phyloP scores from a whole-genome alignment of 2,888 invertebrate genomes.

The Heliconius charithonia region DNA sequence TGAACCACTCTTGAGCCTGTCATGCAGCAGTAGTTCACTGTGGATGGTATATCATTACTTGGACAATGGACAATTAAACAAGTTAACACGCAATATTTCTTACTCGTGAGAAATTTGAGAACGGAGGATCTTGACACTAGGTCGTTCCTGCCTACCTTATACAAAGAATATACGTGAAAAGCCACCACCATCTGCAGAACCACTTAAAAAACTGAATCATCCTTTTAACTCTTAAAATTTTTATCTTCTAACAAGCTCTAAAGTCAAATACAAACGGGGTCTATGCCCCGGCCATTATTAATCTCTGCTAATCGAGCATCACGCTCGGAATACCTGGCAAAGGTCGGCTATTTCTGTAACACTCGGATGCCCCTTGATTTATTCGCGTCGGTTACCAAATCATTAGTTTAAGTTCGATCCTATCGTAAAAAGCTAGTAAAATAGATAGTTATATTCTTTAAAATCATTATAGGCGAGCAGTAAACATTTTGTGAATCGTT shows the following conservation, averaged over 20 bases:
- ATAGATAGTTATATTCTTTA: not conserved
- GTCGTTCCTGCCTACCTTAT: not conserved
- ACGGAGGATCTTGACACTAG: not conserved
- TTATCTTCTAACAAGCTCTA: not conserved
- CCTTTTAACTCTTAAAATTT: not conserved
- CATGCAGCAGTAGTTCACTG: not conserved
- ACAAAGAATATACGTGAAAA: not conserved
- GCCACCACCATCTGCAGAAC: not conserved
- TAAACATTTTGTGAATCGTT: too few relatives aligned
- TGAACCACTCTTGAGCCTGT: not conserved
- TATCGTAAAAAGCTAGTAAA: not conserved
- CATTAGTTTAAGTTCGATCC: constrained; percentile 45
- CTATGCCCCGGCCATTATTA: constrained; percentile 44
- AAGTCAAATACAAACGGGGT: constrained; percentile 32
- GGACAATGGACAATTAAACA: too few relatives aligned
- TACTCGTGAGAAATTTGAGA: not conserved
- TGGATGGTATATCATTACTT: not conserved
- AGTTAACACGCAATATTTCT: not conserved
- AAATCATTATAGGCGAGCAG: too few relatives aligned
- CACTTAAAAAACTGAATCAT: not conserved
- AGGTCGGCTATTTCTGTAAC: constrained; percentile 46
- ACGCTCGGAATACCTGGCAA: constrained; percentile 46
- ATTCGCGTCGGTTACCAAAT: constrained; percentile 42
- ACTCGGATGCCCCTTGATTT: constrained; percentile 47
- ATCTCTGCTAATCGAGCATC: constrained; percentile 46